Evolutionary conservation across 2,797 vertebrate species (phyloP), one percentile per base, ranked within the genome.

Genomic region (Poeciliopsis gracilis): DNA sequence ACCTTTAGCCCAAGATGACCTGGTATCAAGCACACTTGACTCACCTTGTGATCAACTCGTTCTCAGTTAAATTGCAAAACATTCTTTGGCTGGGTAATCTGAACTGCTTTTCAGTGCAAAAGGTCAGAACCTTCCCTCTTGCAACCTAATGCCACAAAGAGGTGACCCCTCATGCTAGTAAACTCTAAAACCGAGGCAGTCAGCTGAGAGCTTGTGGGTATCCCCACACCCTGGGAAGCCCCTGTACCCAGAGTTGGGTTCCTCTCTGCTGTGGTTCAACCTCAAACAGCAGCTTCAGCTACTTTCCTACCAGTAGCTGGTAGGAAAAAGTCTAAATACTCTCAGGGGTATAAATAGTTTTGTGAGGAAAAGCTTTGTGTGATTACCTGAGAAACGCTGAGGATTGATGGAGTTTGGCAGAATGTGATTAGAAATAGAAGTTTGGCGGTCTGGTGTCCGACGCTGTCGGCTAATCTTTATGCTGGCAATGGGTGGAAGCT

Each of bases 381-480:
- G 83, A 81, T 80, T 87, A 96, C 96, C 94, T 87, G 93, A 94
- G 89, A 95, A 95, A n/a, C 87, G 92, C 71, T 83, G 88, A 13
- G 93, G 91, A 76, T 59, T 92, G 87, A 92, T 93, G 3, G 93
- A 92, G 81, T 95, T 95, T 33, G 95, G 95, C 71, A 96, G 89
- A 79, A 96, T 96, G 73, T 96, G 96, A 86, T 96, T 96, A 46
- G 96, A 96, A 90, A 96, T 88, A 0, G 85, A 83, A 57, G 90
- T 88, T 33, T 95, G 95, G 20, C 87, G 92, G 78, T 82, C 77
- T 53, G 82, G n/a, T 0, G 86, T 85, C 73, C 93, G 88, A 75
- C 57, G 85, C 89, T 96, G 96, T 36, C 77, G 92, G 3, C 33
- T 94, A 66, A 96, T 82, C 90, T 75, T 95, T 75, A 96, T 76